These are phyloP conservation scores for Cataglyphis cursor DNA, from an alignment of 2,888 invertebrate species.

Conservation along the genomic window DNA sequence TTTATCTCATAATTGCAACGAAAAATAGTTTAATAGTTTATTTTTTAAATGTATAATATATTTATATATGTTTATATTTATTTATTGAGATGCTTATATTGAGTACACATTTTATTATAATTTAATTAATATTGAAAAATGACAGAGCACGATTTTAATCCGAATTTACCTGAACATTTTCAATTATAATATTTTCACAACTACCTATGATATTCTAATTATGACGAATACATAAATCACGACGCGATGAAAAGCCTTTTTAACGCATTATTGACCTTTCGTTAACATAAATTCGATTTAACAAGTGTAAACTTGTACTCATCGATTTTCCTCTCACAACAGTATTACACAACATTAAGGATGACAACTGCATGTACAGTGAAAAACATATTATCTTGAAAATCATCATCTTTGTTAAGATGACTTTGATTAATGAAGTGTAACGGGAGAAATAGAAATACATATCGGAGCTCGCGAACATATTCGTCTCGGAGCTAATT, in stretches of 20 bases:
- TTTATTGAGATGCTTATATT: background rate
- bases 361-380: constrained; percentile 34
- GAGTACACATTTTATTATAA: too few relatives aligned
- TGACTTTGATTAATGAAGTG: constrained; percentile 58
- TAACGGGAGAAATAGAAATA: constrained; percentile 35
- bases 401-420: constrained; percentile 42
- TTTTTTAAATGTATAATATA: background rate
- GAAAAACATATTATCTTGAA: constrained; percentile 34
- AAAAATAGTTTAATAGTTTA: background rate
- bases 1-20: too few relatives aligned
- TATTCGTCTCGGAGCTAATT: constrained; percentile 58
- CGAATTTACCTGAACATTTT: background rate
- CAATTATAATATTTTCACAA: background rate
- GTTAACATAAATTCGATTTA: background rate
- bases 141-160: background rate
- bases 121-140: constrained; percentile 13
- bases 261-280: constrained; percentile 23
- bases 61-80: background rate
- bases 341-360: background rate
- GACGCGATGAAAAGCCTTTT: constrained; percentile 17
- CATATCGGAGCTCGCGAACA: constrained; percentile 25
- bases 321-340: constrained; percentile 24
- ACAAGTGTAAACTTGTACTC: constrained; percentile 38
- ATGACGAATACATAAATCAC: constrained; percentile 32
- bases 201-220: background rate